Conservation (phyloP, 1,140 invertebrate species). For the Doryteuthis pealeii region DNA sequence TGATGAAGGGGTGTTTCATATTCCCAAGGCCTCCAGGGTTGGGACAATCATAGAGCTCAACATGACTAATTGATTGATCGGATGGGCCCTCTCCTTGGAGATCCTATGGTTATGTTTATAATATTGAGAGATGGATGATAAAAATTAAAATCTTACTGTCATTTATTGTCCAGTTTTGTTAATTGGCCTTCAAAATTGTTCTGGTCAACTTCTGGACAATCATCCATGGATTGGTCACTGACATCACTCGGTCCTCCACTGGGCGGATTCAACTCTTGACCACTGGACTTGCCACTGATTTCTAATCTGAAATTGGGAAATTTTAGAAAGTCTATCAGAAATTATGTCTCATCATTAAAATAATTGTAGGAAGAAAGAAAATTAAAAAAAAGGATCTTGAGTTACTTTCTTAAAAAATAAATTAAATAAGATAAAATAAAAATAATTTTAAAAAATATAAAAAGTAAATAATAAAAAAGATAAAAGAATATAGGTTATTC, state of each 20-base stretch:
- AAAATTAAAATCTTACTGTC: not conserved
- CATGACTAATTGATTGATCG: too few relatives aligned
- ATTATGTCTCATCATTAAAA: not conserved
- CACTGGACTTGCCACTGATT: not conserved
- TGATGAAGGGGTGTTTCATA: too few relatives aligned
- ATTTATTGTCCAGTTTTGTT: not conserved
- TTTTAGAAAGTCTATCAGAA: not conserved
- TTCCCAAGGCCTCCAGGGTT: too few relatives aligned
- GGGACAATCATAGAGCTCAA: too few relatives aligned
- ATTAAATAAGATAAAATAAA: too few relatives aligned
- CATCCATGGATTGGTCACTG: not conserved
- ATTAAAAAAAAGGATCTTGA: too few relatives aligned
- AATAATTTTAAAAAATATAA: too few relatives aligned
- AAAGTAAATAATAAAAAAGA: too few relatives aligned
- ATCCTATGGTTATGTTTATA: too few relatives aligned
- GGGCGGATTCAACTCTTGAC: not conserved
- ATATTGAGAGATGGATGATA: not conserved
- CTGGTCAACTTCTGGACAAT: constrained; percentile 8
- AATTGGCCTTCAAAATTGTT: not conserved
- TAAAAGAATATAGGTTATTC: too few relatives aligned
- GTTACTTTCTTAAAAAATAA: too few relatives aligned
- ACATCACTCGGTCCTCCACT: not conserved
- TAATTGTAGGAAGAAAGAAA: not conserved
- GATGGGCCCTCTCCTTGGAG: too few relatives aligned
- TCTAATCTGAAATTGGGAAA: not conserved